Evolutionary conservation across 2,113 vertebrate species (phyloP), one percentile per base, ranked within the genome.

Genomic region (Microcebus tavaratra): DNA sequence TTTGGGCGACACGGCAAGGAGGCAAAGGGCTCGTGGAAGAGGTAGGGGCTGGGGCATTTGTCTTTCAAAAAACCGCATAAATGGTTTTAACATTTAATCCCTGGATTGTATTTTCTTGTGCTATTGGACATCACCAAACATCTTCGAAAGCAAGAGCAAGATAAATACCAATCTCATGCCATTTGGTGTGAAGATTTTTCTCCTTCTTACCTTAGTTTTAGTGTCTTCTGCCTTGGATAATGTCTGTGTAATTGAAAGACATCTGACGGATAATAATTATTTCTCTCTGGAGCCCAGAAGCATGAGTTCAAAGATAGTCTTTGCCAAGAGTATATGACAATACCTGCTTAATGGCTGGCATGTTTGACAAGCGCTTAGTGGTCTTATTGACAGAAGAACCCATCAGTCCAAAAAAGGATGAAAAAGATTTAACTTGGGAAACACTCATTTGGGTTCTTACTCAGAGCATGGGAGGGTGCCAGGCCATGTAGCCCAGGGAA

Each of bases 381-480:
- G 95, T 98, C 97, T 98, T 97, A 96, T 97, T 98, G 98, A 99
- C 98, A 98, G 98, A 98, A 96, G 95, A 98, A 97, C 95, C 78
- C 0, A 96, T 94, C 96, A 97, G 94, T 98, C 97, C 97, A 98
- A 98, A 95, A 97, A 97, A 98, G 98, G 98, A 98, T 97, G 98
- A 97, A 97, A 98, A 98, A 97, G 97, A 98, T 96, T 98, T 98
- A 97, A 98, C 98, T 98, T 99, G 98, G 97, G 92, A 98, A 98
- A 97, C 97, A 97, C 97, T 98, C 98, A 95, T 96, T 45, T 88
- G 48, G 42, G 29, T 90, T 92, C 45, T 61, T 25, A 36, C 36
- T 36, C 36, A 20, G 29, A 70, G 53, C 29, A 9, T 3, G 29
- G 55, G 70, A n/a, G 31, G n/a, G 13, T 39, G 88, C 14, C n/a